Conservation (phyloP, 2,797 vertebrate species). For the Gymnoscopelus braueri region DNA sequence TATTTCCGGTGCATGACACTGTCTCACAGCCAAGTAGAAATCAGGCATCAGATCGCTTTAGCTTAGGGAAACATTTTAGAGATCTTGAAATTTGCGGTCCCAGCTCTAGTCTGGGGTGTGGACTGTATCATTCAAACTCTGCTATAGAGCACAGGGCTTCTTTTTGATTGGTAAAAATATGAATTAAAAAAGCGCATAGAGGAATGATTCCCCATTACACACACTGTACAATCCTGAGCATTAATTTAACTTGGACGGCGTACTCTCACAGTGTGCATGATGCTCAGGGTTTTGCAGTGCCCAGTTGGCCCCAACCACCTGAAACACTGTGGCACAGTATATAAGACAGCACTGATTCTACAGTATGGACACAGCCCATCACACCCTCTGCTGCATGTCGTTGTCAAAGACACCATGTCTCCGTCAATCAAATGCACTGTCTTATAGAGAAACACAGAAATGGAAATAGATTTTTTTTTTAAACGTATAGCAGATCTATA, state of each 20-base stretch:
- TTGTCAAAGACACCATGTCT: constrained; percentile 20
- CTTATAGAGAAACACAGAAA: constrained; percentile 13
- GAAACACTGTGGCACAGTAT: constrained; percentile 8
- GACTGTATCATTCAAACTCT: constrained; percentile 71
- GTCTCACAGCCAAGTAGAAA: no score
- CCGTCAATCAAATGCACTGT: constrained; percentile 48
- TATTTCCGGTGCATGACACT: no score
- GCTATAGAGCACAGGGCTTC: constrained; percentile 43
- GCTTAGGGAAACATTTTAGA: not conserved
- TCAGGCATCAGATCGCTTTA: no score
- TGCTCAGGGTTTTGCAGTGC: no score
- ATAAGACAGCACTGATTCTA: not conserved
- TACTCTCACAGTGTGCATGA: no score
- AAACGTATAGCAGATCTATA: no score
- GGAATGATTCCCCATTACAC: constrained; percentile 57
- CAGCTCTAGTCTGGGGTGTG: constrained; percentile 3
- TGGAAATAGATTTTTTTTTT: no score
- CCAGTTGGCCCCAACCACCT: constrained; percentile 8
- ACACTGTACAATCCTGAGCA: constrained; percentile 18
- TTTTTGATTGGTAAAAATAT: constrained; percentile 31
- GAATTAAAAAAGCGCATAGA: constrained; percentile 42
- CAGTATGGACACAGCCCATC: constrained; percentile 1
- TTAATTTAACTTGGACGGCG: no score
- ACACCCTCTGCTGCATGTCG: constrained; percentile 61
- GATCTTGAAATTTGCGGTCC: constrained; percentile 16